Percentiles rank a stretch among this genome's conserved stretches.
These are phyloP conservation scores for Drosophila obscura DNA, from an alignment of 1,140 invertebrate species.

Conservation along the genomic window DNA sequence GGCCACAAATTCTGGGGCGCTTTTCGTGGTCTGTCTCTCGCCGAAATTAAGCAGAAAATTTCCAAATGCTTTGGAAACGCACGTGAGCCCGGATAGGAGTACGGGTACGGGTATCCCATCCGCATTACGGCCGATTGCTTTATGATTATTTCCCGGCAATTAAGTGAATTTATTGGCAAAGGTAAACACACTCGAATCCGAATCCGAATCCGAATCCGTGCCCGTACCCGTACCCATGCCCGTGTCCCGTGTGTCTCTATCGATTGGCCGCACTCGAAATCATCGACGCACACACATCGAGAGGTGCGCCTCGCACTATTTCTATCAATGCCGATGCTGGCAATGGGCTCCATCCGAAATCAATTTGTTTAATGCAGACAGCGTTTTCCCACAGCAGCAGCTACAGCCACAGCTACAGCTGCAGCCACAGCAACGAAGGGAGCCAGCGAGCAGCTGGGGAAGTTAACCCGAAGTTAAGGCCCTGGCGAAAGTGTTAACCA, in stretches of 20 bases:
- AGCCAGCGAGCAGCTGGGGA: background rate
- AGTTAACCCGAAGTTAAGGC: slow-evolving; percentile 16
- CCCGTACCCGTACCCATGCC: background rate
- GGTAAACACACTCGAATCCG: slow-evolving; percentile 64
- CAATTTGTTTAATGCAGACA: slow-evolving; percentile 73
- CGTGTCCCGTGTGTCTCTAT: slow-evolving; percentile 41
- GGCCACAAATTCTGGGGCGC: slow-evolving; percentile 33
- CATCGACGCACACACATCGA: slow-evolving; percentile 51
- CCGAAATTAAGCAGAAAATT: slow-evolving; percentile 10
- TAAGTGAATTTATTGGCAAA: slow-evolving; percentile 83
- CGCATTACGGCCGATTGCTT: slow-evolving; percentile 79
- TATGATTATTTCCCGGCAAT: slow-evolving; percentile 83
- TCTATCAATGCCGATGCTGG: slow-evolving; percentile 56
- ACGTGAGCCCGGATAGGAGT: slow-evolving; percentile 6
- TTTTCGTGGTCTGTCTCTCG: background rate
- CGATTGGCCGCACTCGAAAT: slow-evolving; percentile 60
- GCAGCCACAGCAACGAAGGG: background rate
- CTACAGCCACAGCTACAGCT: background rate
- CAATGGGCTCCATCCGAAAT: slow-evolving; percentile 64
- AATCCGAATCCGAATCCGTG: slow-evolving; percentile 14
- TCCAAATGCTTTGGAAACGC: background rate
- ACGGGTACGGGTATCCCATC: slow-evolving; percentile 24
- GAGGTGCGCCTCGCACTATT: slow-evolving; percentile 40
- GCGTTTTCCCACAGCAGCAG: slow-evolving; percentile 31
- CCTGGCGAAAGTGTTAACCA: slow-evolving; percentile 63